These are phyloP conservation scores for Dromaius novaehollandiae DNA, from an alignment of 2,113 vertebrate genomes.

Conservation along the genomic window DNA sequence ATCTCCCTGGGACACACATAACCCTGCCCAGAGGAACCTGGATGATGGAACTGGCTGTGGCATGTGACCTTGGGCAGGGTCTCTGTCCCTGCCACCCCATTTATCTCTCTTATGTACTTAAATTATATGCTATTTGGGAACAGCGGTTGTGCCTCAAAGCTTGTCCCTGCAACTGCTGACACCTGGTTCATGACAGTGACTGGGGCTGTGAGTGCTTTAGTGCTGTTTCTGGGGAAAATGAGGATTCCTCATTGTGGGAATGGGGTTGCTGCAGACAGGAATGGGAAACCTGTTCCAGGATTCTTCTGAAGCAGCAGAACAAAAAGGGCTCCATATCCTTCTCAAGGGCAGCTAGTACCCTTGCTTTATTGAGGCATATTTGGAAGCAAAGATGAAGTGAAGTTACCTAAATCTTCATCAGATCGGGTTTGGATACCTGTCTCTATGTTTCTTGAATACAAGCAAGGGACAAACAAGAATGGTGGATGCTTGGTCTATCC, in stretches of 20 bases:
- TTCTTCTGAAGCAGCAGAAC: background rate
- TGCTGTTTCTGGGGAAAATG: background rate
- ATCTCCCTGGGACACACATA: too few species aligned
- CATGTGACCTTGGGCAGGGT: background rate
- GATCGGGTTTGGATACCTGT: background rate
- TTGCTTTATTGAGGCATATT: fast-evolving
- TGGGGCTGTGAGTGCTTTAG: background rate
- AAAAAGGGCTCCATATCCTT: background rate
- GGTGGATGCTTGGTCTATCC: background rate
- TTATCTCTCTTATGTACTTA: background rate
- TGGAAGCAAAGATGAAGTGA: background rate
- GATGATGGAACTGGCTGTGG: background rate
- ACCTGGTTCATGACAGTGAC: background rate
- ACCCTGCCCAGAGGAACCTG: background rate
- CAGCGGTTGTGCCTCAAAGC: background rate
- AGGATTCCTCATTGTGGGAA: background rate
- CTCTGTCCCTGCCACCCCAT: background rate
- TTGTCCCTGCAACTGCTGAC: too few species aligned
- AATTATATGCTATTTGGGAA: background rate
- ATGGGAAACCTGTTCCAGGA: background rate
- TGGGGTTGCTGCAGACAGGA: background rate
- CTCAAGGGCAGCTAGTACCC: fast-evolving
- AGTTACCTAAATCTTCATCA: background rate
- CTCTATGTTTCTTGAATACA: fast-evolving
- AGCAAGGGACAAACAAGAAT: fast-evolving